Conservation (phyloP, 2,113 vertebrate genomes). For the Montifringilla adamsi region DNA sequence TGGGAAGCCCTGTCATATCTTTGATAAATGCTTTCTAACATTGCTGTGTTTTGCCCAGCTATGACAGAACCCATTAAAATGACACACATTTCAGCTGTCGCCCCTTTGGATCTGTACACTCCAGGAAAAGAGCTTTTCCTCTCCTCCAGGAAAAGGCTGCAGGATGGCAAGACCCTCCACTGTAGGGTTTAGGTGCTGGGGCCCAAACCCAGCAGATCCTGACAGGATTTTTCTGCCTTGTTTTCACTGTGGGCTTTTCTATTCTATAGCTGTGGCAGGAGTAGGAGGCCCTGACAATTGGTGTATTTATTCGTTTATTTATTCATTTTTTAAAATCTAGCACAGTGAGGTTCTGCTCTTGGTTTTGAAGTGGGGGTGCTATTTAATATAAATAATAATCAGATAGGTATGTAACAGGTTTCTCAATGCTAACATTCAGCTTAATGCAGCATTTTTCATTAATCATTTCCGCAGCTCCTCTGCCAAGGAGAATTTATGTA, state of each 20-base stretch:
- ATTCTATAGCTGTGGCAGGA: neutral
- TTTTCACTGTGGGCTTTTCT: neutral
- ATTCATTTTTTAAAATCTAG: neutral
- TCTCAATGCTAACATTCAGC: neutral
- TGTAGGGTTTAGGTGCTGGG: neutral
- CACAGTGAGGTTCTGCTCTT: neutral
- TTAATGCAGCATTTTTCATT: neutral
- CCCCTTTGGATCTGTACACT: neutral
- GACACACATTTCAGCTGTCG: neutral
- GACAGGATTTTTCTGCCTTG: neutral
- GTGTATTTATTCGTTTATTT: neutral
- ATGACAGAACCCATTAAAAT: conserved; percentile 36
- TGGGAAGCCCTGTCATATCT: conserved; percentile 43
- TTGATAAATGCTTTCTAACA: conserved; percentile 28
- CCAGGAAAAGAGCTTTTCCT: neutral
- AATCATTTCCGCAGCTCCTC: neutral
- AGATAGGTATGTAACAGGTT: neutral
- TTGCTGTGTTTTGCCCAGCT: conserved; percentile 52
- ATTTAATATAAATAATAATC: neutral
- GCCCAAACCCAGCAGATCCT: neutral
- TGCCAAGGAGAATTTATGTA: neutral
- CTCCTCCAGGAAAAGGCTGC: neutral
- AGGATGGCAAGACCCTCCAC: neutral
- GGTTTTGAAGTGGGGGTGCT: neutral
- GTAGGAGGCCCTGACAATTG: neutral